Percentiles rank a stretch among this genome's conserved stretches.
These are phyloP conservation scores for Panonychus citri DNA, from an alignment of 1,140 invertebrate species.

Conservation along the genomic window DNA sequence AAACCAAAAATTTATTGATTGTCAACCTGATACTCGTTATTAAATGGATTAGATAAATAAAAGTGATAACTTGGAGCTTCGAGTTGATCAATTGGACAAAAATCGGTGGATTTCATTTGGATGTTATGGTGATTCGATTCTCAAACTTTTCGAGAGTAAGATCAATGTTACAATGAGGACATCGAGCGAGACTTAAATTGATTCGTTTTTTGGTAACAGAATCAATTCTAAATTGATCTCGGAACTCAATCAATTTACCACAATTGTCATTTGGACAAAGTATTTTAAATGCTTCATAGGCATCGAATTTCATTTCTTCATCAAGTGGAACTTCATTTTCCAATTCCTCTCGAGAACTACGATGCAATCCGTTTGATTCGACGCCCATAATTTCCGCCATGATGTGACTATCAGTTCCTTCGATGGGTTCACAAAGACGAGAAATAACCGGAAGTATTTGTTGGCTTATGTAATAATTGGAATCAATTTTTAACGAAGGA, in stretches of 20 bases:
- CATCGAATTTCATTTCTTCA: constrained; percentile 8
- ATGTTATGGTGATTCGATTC: constrained; percentile 3
- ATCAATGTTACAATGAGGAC: constrained; percentile 3
- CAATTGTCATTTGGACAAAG: constrained; percentile 3
- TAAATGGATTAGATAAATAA: too few species aligned
- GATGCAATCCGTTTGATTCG: neutral
- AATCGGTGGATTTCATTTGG: too few species aligned
- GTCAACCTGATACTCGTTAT: too few species aligned
- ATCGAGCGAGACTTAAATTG: constrained; percentile 4
- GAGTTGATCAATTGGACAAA: too few species aligned
- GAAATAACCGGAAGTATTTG: constrained; percentile 85
- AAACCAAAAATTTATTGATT: too few species aligned
- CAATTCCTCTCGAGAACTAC: neutral
- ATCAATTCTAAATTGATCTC: neutral
- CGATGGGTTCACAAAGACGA: constrained; percentile 80
- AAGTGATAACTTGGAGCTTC: too few species aligned
- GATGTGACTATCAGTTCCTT: constrained; percentile 65
- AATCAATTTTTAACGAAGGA: constrained; percentile 36
- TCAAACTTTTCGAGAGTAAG: neutral
- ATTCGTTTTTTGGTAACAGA: neutral
- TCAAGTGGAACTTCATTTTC: neutral
- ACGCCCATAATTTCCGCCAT: constrained; percentile 68
- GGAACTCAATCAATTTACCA: neutral
- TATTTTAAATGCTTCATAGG: constrained; percentile 3
- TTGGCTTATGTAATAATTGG: constrained; percentile 55